Conservation (phyloP, 2,888 invertebrate genomes). For the Eudemis profundana region DNA sequence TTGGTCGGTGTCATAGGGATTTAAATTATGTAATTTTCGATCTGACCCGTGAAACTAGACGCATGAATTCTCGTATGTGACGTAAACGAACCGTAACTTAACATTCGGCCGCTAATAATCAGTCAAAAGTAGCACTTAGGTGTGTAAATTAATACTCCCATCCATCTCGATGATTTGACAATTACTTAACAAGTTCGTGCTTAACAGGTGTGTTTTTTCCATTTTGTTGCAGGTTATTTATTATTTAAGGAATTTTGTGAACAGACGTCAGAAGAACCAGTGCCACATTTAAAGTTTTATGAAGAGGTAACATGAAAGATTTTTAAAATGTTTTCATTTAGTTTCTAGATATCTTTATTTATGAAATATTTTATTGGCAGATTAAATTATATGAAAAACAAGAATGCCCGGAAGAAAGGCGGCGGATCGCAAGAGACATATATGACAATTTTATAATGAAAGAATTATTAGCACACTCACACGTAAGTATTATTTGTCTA, state of each 20-base stretch:
- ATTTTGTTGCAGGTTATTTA: slow-evolving; percentile 94
- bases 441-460: slow-evolving; percentile 99
- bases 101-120: slow-evolving; percentile 28
- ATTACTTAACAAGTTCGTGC: slow-evolving; percentile 29
- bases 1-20: not conserved
- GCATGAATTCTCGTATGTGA: slow-evolving; percentile 11
- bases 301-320: slow-evolving; percentile 93
- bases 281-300: slow-evolving; percentile 99
- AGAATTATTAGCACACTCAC: slow-evolving; percentile 98
- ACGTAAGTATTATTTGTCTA: slow-evolving; percentile 89
- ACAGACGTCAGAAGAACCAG: slow-evolving; percentile 97
- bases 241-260: slow-evolving; percentile 99
- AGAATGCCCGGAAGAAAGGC: slow-evolving; percentile 98
- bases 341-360: not conserved
- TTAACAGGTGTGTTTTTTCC: slow-evolving; percentile 48
- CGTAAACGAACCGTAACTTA: slow-evolving; percentile 37
- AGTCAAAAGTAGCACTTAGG: slow-evolving; percentile 25
- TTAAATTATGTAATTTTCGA: not conserved
- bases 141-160: slow-evolving; percentile 26
- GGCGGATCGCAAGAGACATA: slow-evolving; percentile 97
- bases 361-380: slow-evolving; percentile 84
- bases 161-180: slow-evolving; percentile 29
- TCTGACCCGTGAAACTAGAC: not conserved
- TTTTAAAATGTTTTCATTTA: not conserved
- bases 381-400: slow-evolving; percentile 99